phyloP scores from a whole-genome alignment of 2,888 invertebrate genomes.

The Apotomis betuletana region DNA sequence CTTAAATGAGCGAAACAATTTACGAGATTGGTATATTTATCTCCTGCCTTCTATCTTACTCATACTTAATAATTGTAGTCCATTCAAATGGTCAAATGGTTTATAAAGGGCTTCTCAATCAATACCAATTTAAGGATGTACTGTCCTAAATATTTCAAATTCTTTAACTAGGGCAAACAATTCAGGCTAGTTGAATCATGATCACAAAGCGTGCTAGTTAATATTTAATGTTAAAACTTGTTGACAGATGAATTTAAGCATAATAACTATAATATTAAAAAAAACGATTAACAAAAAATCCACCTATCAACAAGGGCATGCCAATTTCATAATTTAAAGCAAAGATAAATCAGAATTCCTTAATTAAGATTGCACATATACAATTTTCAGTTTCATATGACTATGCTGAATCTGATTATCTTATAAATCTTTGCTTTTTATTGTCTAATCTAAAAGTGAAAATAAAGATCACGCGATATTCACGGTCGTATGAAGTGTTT shows the following conservation, averaged over 20 bases:
- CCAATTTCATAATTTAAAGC: conserved; percentile 46
- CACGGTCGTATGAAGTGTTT: not conserved
- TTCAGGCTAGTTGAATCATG: not conserved
- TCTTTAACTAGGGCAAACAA: conserved; percentile 20
- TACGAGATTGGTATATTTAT: no score
- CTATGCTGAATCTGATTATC: conserved; percentile 1
- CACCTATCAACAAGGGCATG: conserved; percentile 50
- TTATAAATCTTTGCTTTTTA: conserved; percentile 27
- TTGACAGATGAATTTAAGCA: conserved; percentile 21
- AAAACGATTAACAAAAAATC: conserved; percentile 24
- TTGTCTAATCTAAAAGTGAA: conserved; percentile 23
- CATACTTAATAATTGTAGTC: not conserved
- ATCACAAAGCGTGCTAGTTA: conserved; percentile 28
- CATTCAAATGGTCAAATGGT: not conserved
- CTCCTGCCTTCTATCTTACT: no score
- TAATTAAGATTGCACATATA: conserved; percentile 22
- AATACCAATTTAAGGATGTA: conserved; percentile 35
- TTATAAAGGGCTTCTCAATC: conserved; percentile 19
- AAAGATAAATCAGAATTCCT: conserved; percentile 38
- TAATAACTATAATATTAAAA: conserved; percentile 8
- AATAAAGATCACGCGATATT: conserved; percentile 15
- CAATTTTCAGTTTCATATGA: not conserved
- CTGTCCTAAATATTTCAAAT: conserved; percentile 56
- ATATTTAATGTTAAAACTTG: conserved; percentile 28
- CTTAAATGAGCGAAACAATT: no score